Percentiles rank a stretch among this genome's conserved stretches.
These are phyloP conservation scores for Temnothorax longispinosus DNA, from an alignment of 1,140 invertebrate species.

Conservation along the genomic window DNA sequence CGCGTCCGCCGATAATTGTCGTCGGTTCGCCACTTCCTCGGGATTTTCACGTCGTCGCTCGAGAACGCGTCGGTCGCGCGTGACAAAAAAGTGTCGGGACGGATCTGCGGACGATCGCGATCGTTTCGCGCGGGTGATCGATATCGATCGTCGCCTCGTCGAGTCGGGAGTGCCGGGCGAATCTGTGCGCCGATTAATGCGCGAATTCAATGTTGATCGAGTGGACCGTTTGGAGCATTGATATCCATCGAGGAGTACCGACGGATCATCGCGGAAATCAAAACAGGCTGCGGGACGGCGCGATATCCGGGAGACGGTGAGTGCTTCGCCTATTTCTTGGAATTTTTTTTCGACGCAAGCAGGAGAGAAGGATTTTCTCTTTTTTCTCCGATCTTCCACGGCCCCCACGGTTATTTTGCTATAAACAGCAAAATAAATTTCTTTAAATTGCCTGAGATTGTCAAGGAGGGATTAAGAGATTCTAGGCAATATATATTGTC, in stretches of 20 bases:
- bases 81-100: not conserved
- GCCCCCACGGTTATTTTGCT: not conserved
- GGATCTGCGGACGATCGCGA: not conserved
- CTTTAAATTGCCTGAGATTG: not conserved
- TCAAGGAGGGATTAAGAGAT: not conserved
- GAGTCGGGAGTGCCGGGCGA: not conserved
- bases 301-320: not conserved
- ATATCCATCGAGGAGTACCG: not conserved
- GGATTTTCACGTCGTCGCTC: not conserved
- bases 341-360: not conserved
- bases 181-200: not conserved
- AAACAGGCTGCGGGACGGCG: not conserved
- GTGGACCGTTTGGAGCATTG: not conserved
- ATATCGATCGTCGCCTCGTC: not conserved
- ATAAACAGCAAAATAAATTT: not conserved
- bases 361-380: not conserved
- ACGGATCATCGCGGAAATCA: not conserved
- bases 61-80: not conserved
- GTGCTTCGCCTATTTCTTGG: not conserved
- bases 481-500: not conserved
- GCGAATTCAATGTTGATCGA: not conserved
- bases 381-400: not conserved
- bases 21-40: not conserved
- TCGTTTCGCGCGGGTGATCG: not conserved
- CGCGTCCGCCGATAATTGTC: not conserved